Base-by-base conservation (phyloP, 2,888 invertebrate genomes). In the Germaria angustata region DNA sequence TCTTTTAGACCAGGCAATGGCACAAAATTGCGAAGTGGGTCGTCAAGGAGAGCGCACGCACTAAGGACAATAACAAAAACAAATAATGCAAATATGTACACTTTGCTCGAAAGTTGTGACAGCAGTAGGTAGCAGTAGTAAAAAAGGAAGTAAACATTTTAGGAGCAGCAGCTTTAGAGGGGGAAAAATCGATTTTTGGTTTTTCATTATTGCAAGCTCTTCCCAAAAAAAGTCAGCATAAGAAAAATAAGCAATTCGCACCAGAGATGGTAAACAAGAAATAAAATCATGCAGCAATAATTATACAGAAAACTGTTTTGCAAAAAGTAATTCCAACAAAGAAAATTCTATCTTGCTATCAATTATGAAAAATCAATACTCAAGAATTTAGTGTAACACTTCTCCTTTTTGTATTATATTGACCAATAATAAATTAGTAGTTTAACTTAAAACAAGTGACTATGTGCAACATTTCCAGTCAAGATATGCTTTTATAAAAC, bases 151-250 rank as follows among this genome's bases (percentile, higher is more conserved):
- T 15, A 39, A 66, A 39, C 15, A 17, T 13, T 13, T 61, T 61
- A 32, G 20, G n/a, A 8, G 34, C 76, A 57, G 36, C 17, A n/a
- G 15, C 53, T 44, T 44, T 66, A 46, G 28, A 39, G 15, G 13
- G 51, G 69, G 28, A 28, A 75, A 82, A 82, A 82, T 82, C 82
- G 78, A 82, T 82, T 79, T 73, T 49, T 34, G 28, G 44, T 9
- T 17, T 46, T 75, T 24, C 61, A 46, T 66, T 61, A 34, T 57
- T 79, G 51, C 69, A 24, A 44, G 28, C 53, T 57, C 53, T 55
- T 53, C 46, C 81, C 2, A 34, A 61, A 63, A 72, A 66, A 46
- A 55, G 13, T 44, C 32, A 65, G 61, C 36, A 46, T 41, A 28
- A 36, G 11, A 36, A 57, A 32, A 28, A 20, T 24, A 46, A 65